These are phyloP conservation scores for Therioaphis trifolii DNA, from an alignment of 2,888 invertebrate genomes.

Conservation along the genomic window DNA sequence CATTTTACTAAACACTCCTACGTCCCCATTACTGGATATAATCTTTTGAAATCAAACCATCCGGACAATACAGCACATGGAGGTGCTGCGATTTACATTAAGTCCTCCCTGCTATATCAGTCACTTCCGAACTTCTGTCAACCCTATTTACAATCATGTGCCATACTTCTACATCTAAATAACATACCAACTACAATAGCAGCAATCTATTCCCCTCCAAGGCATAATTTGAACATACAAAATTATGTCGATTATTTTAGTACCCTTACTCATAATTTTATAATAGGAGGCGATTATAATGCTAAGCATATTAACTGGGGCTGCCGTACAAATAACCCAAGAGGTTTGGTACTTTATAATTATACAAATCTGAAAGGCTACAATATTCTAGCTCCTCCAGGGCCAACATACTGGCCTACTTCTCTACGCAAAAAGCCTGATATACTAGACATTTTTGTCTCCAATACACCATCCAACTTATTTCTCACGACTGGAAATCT, in stretches of 20 bases:
- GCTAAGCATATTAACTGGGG: neutral
- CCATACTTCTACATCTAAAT: neutral
- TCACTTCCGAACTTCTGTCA: neutral
- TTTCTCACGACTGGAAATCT: too few species aligned
- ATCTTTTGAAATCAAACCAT: neutral
- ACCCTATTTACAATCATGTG: neutral
- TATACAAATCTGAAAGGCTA: neutral
- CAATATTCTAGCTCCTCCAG: neutral
- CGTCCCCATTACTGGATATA: neutral
- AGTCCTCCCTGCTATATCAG: neutral
- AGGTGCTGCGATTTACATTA: neutral
- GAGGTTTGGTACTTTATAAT: neutral
- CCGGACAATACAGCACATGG: neutral
- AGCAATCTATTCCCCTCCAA: neutral
- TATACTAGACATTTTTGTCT: too few species aligned
- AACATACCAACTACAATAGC: neutral
- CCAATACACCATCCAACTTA: too few species aligned
- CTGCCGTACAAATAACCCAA: neutral
- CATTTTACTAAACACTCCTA: neutral
- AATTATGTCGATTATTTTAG: neutral
- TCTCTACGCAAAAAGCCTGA: too few species aligned
- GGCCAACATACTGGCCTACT: constrained; percentile 4
- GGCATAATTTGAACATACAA: constrained; percentile 15
- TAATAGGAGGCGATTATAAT: neutral
- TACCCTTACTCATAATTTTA: neutral